Evolutionary conservation across 2,888 invertebrate species (phyloP).

Genomic region (Sepioteuthis lessoniana): DNA sequence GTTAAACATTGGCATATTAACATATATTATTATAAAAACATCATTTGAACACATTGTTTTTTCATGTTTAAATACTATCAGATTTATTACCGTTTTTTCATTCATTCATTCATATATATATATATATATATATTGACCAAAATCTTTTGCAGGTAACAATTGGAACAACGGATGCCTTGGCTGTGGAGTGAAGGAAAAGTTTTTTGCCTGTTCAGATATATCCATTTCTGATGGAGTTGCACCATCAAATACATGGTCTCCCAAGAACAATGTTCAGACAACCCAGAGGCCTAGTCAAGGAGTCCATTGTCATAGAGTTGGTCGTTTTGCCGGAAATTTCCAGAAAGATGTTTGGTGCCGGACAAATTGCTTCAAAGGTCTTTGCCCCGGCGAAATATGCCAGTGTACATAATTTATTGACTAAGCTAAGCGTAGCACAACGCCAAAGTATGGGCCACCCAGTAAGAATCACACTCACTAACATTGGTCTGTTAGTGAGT

Average conservation of each 20-base stretch:
- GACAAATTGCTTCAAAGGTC: neutral
- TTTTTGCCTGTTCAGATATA: slow-evolving; percentile 51
- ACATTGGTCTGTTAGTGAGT: too few relatives aligned
- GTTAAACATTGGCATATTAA: too few relatives aligned
- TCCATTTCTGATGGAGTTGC: slow-evolving; percentile 23
- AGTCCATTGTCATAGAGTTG: neutral
- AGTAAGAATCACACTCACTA: too few relatives aligned
- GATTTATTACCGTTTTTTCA: too few relatives aligned
- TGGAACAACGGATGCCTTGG: slow-evolving; percentile 49
- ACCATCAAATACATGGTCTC: neutral
- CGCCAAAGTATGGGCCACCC: too few relatives aligned
- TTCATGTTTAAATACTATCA: too few relatives aligned
- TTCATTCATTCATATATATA: too few relatives aligned
- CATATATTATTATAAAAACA: too few relatives aligned
- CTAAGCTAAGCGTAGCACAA: too few relatives aligned
- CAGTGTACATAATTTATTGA: slow-evolving; percentile 8
- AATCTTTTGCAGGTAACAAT: slow-evolving; percentile 47
- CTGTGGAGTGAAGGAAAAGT: slow-evolving; percentile 48
- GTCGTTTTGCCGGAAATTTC: slow-evolving; percentile 10
- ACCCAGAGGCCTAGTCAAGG: slow-evolving; percentile 15
- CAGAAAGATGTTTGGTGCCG: slow-evolving; percentile 41
- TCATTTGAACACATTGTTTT: too few relatives aligned
- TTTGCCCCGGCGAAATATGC: neutral
- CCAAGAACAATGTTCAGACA: slow-evolving; percentile 57
- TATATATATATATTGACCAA: too few relatives aligned